Conservation (phyloP, 2,888 invertebrate species). For the Tillus elongatus region DNA sequence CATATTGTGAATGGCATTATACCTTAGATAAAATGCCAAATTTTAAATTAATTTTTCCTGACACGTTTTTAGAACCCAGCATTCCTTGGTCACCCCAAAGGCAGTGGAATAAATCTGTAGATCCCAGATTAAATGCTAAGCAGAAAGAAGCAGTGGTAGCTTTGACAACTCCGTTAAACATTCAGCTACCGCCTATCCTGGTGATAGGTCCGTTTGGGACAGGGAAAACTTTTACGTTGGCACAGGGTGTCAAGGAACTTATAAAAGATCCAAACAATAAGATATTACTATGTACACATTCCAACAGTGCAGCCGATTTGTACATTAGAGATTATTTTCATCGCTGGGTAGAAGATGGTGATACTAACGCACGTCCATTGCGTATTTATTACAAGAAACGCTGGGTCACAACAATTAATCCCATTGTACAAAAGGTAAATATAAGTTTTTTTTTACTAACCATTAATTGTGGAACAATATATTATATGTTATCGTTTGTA, state of each 20-base stretch:
- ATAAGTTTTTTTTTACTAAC: too few species aligned
- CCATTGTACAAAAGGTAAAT: slow-evolving; percentile 54
- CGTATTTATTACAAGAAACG: slow-evolving; percentile 73
- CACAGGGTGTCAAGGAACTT: slow-evolving; percentile 61
- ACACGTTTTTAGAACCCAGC: slow-evolving; percentile 51
- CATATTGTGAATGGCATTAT: slow-evolving; percentile 77
- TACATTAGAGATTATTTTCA: slow-evolving; percentile 79
- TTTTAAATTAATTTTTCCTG: slow-evolving; percentile 62
- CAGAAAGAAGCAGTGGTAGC: slow-evolving; percentile 71
- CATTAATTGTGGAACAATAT: too few species aligned
- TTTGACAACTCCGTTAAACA: slow-evolving; percentile 57
- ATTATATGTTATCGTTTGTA: slow-evolving; percentile 6
- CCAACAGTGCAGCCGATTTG: slow-evolving; percentile 77
- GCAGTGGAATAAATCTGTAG: slow-evolving; percentile 57
- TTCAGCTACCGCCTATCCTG: slow-evolving; percentile 60
- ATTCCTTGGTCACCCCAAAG: slow-evolving; percentile 62
- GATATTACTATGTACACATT: slow-evolving; percentile 77
- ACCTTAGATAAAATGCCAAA: slow-evolving; percentile 68
- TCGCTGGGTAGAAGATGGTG: slow-evolving; percentile 60
- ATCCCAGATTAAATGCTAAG: slow-evolving; percentile 60
- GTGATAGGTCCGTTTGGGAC: slow-evolving; percentile 77
- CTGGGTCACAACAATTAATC: slow-evolving; percentile 69
- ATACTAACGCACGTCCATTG: slow-evolving; percentile 58
- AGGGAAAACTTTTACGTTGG: slow-evolving; percentile 77
- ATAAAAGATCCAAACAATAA: slow-evolving; percentile 53